Evolutionary conservation across 2,113 vertebrate genomes (phyloP), one percentile per base, ranked within the genome.

Genomic region (Vidua chalybeata): DNA sequence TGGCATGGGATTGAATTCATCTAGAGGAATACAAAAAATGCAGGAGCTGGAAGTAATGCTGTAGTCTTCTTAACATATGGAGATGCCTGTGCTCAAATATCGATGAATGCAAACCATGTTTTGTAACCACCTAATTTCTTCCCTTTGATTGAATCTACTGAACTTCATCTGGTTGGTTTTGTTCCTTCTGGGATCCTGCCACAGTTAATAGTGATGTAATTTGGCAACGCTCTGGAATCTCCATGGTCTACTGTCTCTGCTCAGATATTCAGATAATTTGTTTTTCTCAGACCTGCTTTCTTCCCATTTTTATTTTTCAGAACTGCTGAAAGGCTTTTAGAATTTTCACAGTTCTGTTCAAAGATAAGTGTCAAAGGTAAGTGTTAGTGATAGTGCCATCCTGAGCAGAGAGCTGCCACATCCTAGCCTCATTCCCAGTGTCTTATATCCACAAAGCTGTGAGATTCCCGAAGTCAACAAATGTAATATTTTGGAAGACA

Each of bases 381-480:
- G 19, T 1, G 6, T 59, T 76, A 20, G 58, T 76, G 41, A 21
- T 21, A 26, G 7, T 51, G 33, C 11, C 43, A 76, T 26, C 48
- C n/a, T 46, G 21, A 88, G 37, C 41, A 73, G 58, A 7, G 18
- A 83, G 12, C 59, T 92, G 41, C 22, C 55, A 45, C 51, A 33
- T 45, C 12, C 58, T 48, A 46, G 18, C 14, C 14, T 72, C 35
- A 27, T 58, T 90, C 67, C 24, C 63, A 17, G 20, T 30, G 27
- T 67, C 84, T 76, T 69, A 84, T 56, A 84, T 52, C 39, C 17
- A 64, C 41, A 88, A 91, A 83, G 4, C 33, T 85, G 43, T 86
- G 82, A 88, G 67, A 63, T 52, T 83, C 51, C 35, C 18, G 24
- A 77, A 88, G 39, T 59, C 93, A 96, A 93, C 35, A 93, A 71